phyloP scores from a whole-genome alignment of 2,113 vertebrate species.

The Alosa alosa region DNA sequence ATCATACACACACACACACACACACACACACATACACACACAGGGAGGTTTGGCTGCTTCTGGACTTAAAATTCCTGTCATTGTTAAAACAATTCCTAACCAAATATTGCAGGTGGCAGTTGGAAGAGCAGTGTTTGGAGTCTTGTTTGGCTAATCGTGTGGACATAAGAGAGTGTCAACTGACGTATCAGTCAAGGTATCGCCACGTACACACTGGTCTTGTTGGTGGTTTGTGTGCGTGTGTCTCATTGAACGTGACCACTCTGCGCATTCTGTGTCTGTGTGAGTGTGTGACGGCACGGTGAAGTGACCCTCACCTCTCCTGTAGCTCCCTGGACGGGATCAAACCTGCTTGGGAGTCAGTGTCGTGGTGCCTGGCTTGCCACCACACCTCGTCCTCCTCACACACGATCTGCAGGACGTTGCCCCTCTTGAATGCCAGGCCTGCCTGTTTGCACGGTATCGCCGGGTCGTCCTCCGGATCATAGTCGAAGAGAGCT shows the following conservation, averaged over 20 bases:
- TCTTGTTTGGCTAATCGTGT: neutral
- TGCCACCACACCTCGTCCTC: slow-evolving; percentile 96
- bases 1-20: neutral
- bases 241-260: neutral
- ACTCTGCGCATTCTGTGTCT: neutral
- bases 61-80: neutral
- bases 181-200: neutral
- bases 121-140: neutral
- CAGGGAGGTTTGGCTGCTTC: neutral
- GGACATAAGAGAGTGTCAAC: neutral
- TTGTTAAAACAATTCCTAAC: slow-evolving; percentile 3
- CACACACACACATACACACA: neutral
- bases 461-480: slow-evolving; percentile 83
- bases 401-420: slow-evolving; percentile 89
- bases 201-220: neutral
- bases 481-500: slow-evolving; percentile 89
- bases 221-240: no score
- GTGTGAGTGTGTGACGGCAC: neutral
- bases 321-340: slow-evolving; percentile 92
- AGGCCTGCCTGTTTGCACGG: slow-evolving; percentile 90
- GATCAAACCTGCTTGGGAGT: slow-evolving; percentile 81
- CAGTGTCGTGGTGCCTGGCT: slow-evolving; percentile 76
- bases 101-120: neutral
- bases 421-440: slow-evolving; percentile 84
- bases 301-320: slow-evolving; percentile 72